A percentile compares a stretch with the other conserved stretches of the same genome.
Conservation (phyloP, 2,888 invertebrate genomes). For the Hemaris fuciformis region DNA sequence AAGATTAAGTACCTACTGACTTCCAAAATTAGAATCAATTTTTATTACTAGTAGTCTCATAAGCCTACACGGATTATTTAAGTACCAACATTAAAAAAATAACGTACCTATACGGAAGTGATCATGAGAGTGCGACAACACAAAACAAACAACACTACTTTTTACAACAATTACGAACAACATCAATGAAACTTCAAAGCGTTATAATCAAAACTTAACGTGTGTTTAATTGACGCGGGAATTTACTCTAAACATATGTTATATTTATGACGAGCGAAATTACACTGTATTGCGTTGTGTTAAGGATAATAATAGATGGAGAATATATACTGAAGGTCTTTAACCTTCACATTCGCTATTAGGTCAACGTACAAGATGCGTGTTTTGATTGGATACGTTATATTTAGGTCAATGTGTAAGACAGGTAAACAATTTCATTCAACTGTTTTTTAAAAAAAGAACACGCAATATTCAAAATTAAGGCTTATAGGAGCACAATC, state of each 20-base stretch:
- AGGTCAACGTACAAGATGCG: slow-evolving; percentile 54
- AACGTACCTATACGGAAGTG: too few relatives aligned
- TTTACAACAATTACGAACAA: background rate
- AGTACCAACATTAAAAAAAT: too few relatives aligned
- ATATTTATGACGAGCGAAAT: slow-evolving; percentile 17
- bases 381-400: slow-evolving; percentile 52
- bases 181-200: slow-evolving; percentile 10
- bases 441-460: background rate
- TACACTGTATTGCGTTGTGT: slow-evolving; percentile 21
- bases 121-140: background rate
- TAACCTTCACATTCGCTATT: slow-evolving; percentile 65
- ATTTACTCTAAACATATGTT: slow-evolving; percentile 22
- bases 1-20: too few relatives aligned
- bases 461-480: too few relatives aligned
- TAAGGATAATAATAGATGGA: slow-evolving; percentile 31
- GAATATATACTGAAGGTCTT: slow-evolving; percentile 45
- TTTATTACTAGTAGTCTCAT: too few relatives aligned
- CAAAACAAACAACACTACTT: background rate
- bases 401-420: slow-evolving; percentile 45
- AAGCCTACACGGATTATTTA: too few relatives aligned
- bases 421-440: background rate
- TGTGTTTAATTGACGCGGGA: slow-evolving; percentile 40
- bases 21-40: too few relatives aligned
- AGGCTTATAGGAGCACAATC: too few relatives aligned
- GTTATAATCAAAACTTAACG: slow-evolving; percentile 32